Conservation (phyloP, 2,797 vertebrate genomes). For the Ispidina lecontei region DNA sequence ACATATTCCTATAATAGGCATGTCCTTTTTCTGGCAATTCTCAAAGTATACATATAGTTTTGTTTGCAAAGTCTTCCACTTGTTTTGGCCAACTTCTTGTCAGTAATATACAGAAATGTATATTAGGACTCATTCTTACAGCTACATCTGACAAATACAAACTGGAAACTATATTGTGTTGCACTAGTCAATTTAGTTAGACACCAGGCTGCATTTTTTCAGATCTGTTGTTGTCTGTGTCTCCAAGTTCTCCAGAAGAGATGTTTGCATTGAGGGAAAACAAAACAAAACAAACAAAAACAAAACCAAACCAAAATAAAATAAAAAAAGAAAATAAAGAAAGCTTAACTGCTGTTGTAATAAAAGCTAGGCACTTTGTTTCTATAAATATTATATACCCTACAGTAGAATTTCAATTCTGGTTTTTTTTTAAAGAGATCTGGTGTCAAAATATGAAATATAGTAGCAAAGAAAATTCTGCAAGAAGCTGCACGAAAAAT, state of each 20-base stretch:
- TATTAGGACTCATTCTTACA: neutral
- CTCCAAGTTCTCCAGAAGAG: neutral
- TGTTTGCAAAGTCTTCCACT: neutral
- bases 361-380: neutral
- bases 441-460: neutral
- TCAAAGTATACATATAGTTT: neutral
- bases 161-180: neutral
- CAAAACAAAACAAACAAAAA: fast-evolving
- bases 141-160: neutral
- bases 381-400: neutral
- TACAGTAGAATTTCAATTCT: neutral
- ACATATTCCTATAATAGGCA: neutral
- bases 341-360: neutral
- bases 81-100: neutral
- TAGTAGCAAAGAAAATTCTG: neutral
- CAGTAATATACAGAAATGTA: neutral
- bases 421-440: neutral
- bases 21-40: neutral
- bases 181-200: neutral
- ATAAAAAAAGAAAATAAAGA: neutral
- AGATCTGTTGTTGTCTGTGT: neutral
- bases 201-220: neutral
- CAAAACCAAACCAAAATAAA: fast-evolving
- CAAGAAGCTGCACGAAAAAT: neutral
- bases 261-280: neutral